Conservation (phyloP, 2,797 vertebrate genomes). For the Macrochelys suwanniensis region DNA sequence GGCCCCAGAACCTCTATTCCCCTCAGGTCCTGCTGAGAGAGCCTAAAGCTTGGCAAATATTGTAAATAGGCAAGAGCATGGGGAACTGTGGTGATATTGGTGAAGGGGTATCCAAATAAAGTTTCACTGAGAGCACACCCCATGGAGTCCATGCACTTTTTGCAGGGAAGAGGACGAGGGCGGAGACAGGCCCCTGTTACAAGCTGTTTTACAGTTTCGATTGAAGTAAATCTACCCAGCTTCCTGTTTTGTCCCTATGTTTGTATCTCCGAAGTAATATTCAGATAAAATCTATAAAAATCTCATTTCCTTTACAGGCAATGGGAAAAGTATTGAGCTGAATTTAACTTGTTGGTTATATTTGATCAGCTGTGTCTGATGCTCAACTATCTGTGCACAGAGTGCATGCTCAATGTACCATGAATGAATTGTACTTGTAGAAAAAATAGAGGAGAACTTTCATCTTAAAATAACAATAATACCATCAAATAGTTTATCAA, state of each 20-base stretch:
- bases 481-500: background rate
- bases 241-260: constrained; percentile 47
- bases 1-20: no score
- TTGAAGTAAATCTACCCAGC: constrained; percentile 34
- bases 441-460: background rate
- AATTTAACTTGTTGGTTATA: constrained; percentile 16
- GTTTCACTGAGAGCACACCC: no score
- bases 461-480: constrained; percentile 8
- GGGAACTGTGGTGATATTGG: no score
- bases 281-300: constrained; percentile 39
- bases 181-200: no score
- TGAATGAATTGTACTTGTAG: background rate
- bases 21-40: no score
- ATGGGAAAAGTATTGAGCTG: constrained; percentile 11
- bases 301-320: constrained; percentile 13
- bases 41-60: no score
- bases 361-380: constrained; percentile 36
- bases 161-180: no score
- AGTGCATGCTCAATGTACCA: background rate
- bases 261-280: background rate
- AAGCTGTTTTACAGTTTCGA: constrained; percentile 19
- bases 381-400: constrained; percentile 8
- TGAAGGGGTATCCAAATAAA: no score
- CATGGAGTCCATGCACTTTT: no score
- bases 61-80: no score